These are phyloP conservation scores for Ectemnius continuus DNA, from an alignment of 2,888 invertebrate genomes.

Conservation along the genomic window DNA sequence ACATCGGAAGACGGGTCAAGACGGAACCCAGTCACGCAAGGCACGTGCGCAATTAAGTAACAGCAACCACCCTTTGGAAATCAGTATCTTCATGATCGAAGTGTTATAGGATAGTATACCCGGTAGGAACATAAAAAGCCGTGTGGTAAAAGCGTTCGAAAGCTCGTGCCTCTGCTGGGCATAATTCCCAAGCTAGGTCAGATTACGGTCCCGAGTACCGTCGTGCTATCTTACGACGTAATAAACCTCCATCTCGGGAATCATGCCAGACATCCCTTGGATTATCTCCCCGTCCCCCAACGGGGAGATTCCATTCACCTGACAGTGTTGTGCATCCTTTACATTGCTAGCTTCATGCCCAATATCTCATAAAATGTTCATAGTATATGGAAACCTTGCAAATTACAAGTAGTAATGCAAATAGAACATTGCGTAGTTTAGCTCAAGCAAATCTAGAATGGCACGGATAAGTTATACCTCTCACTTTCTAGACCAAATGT, in stretches of 20 bases:
- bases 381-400: no score
- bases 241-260: conserved; percentile 70
- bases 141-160: conserved; percentile 30
- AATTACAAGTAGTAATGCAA: no score
- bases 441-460: not conserved
- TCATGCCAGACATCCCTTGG: conserved; percentile 71
- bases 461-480: not conserved
- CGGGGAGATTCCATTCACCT: conserved; percentile 26
- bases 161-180: conserved; percentile 33
- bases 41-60: conserved; percentile 6
- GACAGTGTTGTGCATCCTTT: conserved; percentile 32
- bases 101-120: conserved; percentile 23
- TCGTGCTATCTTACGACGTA: conserved; percentile 67
- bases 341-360: not conserved
- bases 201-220: conserved; percentile 42
- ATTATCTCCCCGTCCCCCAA: conserved; percentile 59
- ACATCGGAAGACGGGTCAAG: not conserved
- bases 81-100: conserved; percentile 29
- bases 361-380: no score
- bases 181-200: conserved; percentile 40
- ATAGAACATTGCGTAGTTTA: no score
- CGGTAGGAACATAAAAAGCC: conserved; percentile 33
- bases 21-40: not conserved
- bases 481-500: not conserved
- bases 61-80: not conserved